Evolutionary conservation across 2,113 vertebrate species (phyloP).

Genomic region (Caretta caretta): DNA sequence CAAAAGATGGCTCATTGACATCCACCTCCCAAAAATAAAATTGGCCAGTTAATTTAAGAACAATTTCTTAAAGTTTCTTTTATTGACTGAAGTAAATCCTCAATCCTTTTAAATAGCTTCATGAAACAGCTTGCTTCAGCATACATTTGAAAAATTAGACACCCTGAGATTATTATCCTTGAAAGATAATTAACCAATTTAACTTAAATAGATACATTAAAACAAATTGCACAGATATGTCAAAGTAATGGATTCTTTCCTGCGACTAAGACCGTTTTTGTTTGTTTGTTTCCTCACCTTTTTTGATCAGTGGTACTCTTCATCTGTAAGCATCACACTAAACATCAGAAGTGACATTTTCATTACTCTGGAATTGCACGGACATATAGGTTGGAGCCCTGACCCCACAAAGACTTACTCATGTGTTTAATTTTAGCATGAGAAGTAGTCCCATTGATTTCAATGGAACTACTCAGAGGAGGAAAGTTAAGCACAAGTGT

Average conservation of each 20-base stretch:
- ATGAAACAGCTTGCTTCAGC: background rate
- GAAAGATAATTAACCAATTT: conserved; percentile 57
- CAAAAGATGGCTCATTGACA: background rate
- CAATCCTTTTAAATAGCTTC: background rate
- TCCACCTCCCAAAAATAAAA: background rate
- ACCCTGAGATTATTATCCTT: background rate
- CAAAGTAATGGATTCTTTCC: background rate
- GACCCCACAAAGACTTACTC: background rate
- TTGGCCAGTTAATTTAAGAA: background rate
- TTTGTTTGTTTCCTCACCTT: background rate
- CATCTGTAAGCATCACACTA: background rate
- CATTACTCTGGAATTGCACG: conserved; percentile 1
- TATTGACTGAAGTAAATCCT: accelerated
- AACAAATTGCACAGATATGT: background rate
- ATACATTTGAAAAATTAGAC: conserved; percentile 18
- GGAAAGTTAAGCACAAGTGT: background rate
- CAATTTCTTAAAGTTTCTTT: background rate
- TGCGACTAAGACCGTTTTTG: accelerated
- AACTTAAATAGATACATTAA: conserved; percentile 29
- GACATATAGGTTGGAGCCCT: background rate
- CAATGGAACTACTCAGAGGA: background rate
- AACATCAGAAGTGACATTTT: conserved; percentile 12
- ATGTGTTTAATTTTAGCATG: background rate
- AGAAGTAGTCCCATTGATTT: background rate
- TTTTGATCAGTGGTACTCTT: background rate